Evolutionary conservation across 2,888 invertebrate genomes (phyloP).

Genomic region (Eristalis pertinax): DNA sequence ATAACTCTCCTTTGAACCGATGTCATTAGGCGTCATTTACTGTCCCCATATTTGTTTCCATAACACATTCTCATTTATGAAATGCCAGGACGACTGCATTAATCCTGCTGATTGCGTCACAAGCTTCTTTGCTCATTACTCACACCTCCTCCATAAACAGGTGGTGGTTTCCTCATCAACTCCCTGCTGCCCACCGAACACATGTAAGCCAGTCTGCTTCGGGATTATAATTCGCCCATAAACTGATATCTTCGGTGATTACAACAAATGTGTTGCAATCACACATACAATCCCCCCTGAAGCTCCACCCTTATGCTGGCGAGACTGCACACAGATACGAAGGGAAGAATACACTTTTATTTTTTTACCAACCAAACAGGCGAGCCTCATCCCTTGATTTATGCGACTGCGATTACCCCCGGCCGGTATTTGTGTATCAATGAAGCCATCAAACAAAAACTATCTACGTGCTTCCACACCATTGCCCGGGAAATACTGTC

Average conservation of each 20-base stretch:
- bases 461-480: constrained; percentile 7
- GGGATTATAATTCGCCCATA: neutral
- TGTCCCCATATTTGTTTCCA: neutral
- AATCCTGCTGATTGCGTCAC: neutral
- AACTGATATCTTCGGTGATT: neutral
- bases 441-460: neutral
- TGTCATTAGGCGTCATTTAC: neutral
- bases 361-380: neutral
- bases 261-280: neutral
- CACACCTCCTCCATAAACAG: neutral
- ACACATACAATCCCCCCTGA: neutral
- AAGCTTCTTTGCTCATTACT: neutral
- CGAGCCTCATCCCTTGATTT: neutral
- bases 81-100: neutral
- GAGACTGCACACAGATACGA: neutral
- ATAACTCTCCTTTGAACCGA: neutral
- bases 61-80: neutral
- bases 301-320: neutral
- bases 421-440: neutral
- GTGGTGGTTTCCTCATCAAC: neutral
- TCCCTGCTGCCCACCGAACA: neutral
- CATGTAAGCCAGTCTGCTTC: neutral
- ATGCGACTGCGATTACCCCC: neutral
- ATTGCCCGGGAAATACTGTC: neutral
- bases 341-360: neutral